Evolutionary conservation across 1,140 invertebrate genomes (phyloP), one percentile per base, ranked within the genome.

Genomic region (Agrypnia vestita): DNA sequence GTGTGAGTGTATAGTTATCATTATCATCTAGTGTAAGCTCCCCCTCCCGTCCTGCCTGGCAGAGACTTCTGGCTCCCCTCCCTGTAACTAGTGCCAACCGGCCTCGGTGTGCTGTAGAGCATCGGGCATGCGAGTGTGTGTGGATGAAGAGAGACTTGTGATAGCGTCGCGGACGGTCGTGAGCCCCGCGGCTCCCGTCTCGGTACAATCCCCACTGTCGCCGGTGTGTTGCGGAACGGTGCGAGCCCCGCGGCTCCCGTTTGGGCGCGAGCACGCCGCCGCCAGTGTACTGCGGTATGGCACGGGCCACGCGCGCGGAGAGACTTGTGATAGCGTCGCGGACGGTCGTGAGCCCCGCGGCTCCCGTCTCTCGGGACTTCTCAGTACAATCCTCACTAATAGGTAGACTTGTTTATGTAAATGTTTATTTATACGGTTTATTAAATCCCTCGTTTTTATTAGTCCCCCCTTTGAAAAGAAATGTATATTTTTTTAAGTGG

Each of bases 401-500:
- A 80, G 80, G 79, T 83, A 81, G 71, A 76, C 67, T 59, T 76
- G 81, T 76, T 83, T 80, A 78, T 79, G 76, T 79, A 80, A 80
- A 80, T 75, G 56, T 78, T 83, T 80, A 83, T 83, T 82, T 82
- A 61, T 73, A 81, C 71, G 71, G 69, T 72, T 43, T 56, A 74
- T 73, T 77, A 79, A 82, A 78, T 67, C 67, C 51, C 62, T 74
- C 61, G 67, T 81, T 81, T 81, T 56, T 62, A 75, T 77, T 71
- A 83, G 55, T 78, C 78, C 71, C 77, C n/a, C 74, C 64, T 43
- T 79, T 78, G 59, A 53, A 80, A 82, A 17, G 55, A 67, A 80
- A 80, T 82, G 81, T 82, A 82, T 83, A 83, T 83, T 80, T 83
- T 83, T 83, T 83, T 80, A 83, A 80, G 71, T 46, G 76, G 79